Conservation (phyloP, 2,113 vertebrate species). For the Narcine bancroftii region DNA sequence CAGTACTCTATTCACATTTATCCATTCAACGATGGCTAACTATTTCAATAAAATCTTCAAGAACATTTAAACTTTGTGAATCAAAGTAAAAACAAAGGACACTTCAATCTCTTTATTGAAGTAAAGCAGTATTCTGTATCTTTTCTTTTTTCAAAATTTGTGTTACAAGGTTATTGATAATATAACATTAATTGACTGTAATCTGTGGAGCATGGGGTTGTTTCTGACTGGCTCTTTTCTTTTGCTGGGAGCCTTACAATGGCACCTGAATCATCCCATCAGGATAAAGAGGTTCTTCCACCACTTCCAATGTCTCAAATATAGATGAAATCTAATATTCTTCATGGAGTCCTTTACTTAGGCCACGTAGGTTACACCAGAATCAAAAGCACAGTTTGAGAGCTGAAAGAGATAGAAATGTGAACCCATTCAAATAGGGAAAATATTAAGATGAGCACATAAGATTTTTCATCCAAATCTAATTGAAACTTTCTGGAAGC, state of each 20-base stretch:
- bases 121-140: background rate
- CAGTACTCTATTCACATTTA: background rate
- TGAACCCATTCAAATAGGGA: background rate
- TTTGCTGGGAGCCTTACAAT: background rate
- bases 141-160: background rate
- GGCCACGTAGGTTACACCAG: background rate
- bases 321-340: too few species aligned
- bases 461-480: background rate
- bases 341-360: background rate
- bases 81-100: background rate
- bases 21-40: background rate
- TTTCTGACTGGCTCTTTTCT: background rate
- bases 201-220: background rate
- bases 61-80: background rate
- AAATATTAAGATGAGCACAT: background rate
- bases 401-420: background rate
- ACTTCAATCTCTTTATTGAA: background rate
- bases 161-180: background rate
- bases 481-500: background rate
- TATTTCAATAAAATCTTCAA: background rate
- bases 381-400: background rate
- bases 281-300: background rate
- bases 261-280: background rate
- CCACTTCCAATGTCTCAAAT: too few species aligned
- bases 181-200: background rate